phyloP scores from a whole-genome alignment of 1,140 invertebrate species.

The Brachionus rotundiformis region DNA sequence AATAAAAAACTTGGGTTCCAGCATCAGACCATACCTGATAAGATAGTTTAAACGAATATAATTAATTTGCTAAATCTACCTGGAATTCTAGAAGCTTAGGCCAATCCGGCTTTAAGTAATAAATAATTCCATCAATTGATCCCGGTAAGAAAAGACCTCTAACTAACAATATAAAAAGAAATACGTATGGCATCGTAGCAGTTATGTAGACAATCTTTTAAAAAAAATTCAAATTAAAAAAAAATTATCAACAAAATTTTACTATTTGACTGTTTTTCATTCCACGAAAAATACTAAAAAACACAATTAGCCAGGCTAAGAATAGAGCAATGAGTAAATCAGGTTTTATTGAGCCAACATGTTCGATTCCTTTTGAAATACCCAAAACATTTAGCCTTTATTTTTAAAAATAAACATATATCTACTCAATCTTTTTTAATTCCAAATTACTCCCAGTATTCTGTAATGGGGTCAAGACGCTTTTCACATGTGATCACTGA shows the following conservation, averaged over 20 bases:
- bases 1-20: conserved; percentile 65
- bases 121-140: conserved; percentile 53
- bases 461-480: conserved; percentile 16
- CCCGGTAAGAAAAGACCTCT: conserved; percentile 81
- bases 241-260: conserved; percentile 34
- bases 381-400: conserved; percentile 52
- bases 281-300: conserved; percentile 59
- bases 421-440: background rate
- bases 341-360: conserved; percentile 58
- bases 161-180: conserved; percentile 53
- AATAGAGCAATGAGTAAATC: conserved; percentile 58
- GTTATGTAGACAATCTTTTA: conserved; percentile 54
- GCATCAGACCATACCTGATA: conserved; percentile 63
- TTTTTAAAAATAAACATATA: background rate
- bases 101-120: conserved; percentile 54
- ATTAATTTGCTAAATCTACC: too few species aligned
- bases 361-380: conserved; percentile 54
- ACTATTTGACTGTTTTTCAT: conserved; percentile 61
- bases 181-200: conserved; percentile 54
- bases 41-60: background rate
- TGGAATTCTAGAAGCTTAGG: conserved; percentile 48
- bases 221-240: background rate
- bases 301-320: conserved; percentile 58
- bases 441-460: conserved; percentile 46
- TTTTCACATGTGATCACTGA: background rate